Conservation (phyloP, 2,888 invertebrate species). For the Trichogramma evanescens region DNA sequence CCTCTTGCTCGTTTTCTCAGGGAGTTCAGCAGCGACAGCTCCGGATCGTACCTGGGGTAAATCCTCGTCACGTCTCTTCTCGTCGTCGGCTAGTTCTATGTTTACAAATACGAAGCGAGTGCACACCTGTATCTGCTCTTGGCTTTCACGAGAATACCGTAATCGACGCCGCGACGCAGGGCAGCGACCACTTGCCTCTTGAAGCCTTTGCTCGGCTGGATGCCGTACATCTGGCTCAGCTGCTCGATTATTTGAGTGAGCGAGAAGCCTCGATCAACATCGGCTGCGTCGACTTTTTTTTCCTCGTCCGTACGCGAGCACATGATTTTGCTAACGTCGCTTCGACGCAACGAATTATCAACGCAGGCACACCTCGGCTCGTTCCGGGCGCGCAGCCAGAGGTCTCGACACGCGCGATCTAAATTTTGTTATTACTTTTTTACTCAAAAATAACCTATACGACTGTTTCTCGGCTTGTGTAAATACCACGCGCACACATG, state of each 20-base stretch:
- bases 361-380: no score
- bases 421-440: no score
- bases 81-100: no score
- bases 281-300: no score
- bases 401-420: no score
- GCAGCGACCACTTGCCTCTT: constrained; percentile 32
- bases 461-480: no score
- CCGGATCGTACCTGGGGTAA: constrained; percentile 25
- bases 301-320: no score
- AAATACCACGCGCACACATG: no score
- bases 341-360: no score
- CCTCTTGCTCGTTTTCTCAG: neutral
- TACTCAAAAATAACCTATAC: no score
- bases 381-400: no score
- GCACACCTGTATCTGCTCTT: constrained; percentile 34
- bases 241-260: constrained; percentile 30
- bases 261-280: constrained; percentile 25
- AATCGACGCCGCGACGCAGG: constrained; percentile 35
- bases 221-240: constrained; percentile 29
- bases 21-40: constrained; percentile 4
- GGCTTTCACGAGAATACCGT: constrained; percentile 33
- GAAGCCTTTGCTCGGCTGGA: constrained; percentile 27
- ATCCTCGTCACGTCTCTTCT: neutral
- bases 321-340: no score
- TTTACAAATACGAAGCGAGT: neutral